Evolutionary conservation across 2,113 vertebrate species (phyloP).

Genomic region (Xenopus laevis): DNA sequence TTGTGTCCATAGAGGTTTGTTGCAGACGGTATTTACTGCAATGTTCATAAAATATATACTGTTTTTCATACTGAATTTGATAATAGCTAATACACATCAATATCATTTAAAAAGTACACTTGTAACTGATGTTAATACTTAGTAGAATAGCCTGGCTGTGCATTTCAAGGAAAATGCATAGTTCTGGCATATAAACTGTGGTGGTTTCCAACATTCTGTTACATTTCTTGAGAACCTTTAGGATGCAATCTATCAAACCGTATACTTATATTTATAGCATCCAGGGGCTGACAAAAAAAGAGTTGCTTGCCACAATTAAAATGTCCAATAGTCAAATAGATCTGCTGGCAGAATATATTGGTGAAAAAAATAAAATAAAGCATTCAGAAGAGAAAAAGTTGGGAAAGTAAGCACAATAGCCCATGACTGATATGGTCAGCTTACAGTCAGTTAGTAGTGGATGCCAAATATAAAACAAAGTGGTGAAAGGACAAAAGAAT

Average conservation of each 20-base stretch:
- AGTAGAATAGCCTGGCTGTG: too few relatives aligned
- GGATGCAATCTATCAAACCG: slow-evolving; percentile 16
- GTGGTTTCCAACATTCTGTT: slow-evolving; percentile 21
- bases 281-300: not conserved
- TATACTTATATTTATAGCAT: slow-evolving; percentile 11
- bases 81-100: too few relatives aligned
- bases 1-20: too few relatives aligned
- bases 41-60: too few relatives aligned
- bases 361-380: slow-evolving; percentile 15
- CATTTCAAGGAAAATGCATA: too few relatives aligned
- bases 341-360: slow-evolving; percentile 11
- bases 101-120: too few relatives aligned
- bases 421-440: not conserved
- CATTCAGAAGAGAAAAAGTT: slow-evolving; percentile 9
- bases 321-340: slow-evolving; percentile 10
- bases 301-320: slow-evolving; percentile 8
- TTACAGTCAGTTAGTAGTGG: not conserved
- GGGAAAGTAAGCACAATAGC: not conserved
- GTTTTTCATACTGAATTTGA: too few relatives aligned
- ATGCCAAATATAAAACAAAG: not conserved
- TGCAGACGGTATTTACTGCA: too few relatives aligned
- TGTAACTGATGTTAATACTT: too few relatives aligned
- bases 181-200: not conserved
- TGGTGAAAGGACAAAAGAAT: too few relatives aligned
- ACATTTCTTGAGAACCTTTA: slow-evolving; percentile 10